Base-by-base conservation (phyloP, 2,113 vertebrate species). In the Nothocercus julius region DNA sequence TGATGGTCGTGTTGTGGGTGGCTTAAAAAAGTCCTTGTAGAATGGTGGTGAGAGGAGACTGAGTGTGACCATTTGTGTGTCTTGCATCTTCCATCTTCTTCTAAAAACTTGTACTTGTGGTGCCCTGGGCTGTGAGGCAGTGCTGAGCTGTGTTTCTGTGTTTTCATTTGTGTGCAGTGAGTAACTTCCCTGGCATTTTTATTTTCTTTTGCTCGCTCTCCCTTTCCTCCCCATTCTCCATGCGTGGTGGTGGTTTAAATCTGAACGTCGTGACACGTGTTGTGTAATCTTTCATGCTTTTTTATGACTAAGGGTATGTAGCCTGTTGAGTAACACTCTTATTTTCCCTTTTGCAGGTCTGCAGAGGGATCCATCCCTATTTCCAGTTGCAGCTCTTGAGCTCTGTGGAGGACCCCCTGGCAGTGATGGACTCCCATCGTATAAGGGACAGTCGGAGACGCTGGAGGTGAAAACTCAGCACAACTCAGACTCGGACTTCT, bases 341-440 rank as follows among this genome's bases (percentile, higher is more conserved):
- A 40, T 97, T 92, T 97, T 58, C 97, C 40, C 91, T 11, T 89
- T 97, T 93, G 53, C 54, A 98, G 98, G 97, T 96, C 61, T 97
- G 70, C 97, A 95, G 90, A 97, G 95, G 94, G 97, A 97, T 19
- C 91, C 92, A 0, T 94, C 86, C 45, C 85, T 67, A 1, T 97
- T 97, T 89, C 97, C 97, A 70, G 95, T 74, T 30, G 91, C 44
- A 64, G 93, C 95, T 58, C 74, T 97, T 38, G 97, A 95, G 32
- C 95, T 96, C 90, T 89, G 54, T 59, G 97, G 91, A 77, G 92
- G 89, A 30, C 14, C 79, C 32, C 5, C 91, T 18, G 64, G 87
- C n/a, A 4, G 62, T 4, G 93, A 96, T 13, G 90, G 95, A 61
- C 95, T 97, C 13, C 32, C 87, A 25, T 32, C 96, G 61, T 96